phyloP scores from a whole-genome alignment of 1,140 invertebrate genomes.

The Leptonema lineaticorne region DNA sequence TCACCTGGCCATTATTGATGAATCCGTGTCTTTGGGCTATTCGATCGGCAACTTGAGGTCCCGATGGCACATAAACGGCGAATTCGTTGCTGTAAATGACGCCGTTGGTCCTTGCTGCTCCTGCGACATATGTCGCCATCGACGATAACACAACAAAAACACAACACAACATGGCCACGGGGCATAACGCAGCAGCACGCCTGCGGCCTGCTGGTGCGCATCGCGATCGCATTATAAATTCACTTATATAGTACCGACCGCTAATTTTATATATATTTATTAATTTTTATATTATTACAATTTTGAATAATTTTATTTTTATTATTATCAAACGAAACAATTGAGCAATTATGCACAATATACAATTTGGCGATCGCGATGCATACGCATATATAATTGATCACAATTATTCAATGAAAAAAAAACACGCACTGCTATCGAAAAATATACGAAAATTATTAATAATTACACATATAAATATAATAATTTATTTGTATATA shows the following conservation, averaged over 20 bases:
- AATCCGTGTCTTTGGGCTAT: constrained; percentile 73
- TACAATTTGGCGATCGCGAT: no score
- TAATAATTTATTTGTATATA: no score
- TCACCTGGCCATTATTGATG: constrained; percentile 73
- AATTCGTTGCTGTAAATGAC: constrained; percentile 75
- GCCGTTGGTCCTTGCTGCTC: constrained; percentile 34
- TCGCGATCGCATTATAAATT: constrained; percentile 29
- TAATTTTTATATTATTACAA: not conserved
- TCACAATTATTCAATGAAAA: no score
- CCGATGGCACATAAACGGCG: constrained; percentile 72
- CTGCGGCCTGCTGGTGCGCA: constrained; percentile 19
- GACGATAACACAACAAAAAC: not conserved
- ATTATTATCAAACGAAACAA: no score
- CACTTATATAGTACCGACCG: constrained; percentile 6
- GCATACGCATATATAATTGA: no score
- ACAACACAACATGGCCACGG: constrained; percentile 11
- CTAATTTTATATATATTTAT: not conserved
- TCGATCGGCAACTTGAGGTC: constrained; percentile 56
- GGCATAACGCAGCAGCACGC: constrained; percentile 7
- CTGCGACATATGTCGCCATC: constrained; percentile 1
- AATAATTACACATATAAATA: not conserved
- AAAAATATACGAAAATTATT: not conserved
- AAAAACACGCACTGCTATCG: constrained; percentile 6
- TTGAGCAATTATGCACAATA: no score
- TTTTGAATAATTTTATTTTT: no score